Conservation (phyloP, 2,113 vertebrate genomes). For the Cynoglossus semilaevis region DNA sequence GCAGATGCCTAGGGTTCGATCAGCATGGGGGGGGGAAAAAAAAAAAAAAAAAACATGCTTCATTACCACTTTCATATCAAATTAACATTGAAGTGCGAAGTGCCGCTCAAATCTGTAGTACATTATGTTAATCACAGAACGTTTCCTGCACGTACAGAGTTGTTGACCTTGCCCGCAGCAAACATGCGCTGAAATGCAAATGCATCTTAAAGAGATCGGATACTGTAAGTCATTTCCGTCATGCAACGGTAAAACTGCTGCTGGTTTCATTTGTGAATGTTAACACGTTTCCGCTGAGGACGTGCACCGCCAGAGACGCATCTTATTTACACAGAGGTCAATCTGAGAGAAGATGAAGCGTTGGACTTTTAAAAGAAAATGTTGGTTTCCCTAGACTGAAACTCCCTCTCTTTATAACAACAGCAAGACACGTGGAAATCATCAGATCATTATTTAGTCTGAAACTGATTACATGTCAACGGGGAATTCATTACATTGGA, state of each 20-base stretch:
- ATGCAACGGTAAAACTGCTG: neutral
- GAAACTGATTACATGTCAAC: no score
- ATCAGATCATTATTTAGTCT: no score
- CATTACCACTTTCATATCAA: slow-evolving; percentile 9
- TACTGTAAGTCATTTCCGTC: neutral
- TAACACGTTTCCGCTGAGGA: neutral
- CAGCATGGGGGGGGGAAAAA: neutral
- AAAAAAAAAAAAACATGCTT: slow-evolving; percentile 3
- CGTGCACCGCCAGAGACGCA: neutral
- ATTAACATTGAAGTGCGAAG: neutral
- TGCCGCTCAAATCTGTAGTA: neutral
- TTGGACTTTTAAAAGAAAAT: no score
- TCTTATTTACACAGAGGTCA: no score
- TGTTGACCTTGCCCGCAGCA: slow-evolving; percentile 5
- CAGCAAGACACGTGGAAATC: no score
- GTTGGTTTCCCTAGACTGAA: no score
- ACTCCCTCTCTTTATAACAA: no score
- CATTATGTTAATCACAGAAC: slow-evolving; percentile 9
- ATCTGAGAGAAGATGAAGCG: no score
- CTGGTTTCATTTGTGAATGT: slow-evolving; percentile 2
- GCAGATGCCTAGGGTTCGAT: neutral
- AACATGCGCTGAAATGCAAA: neutral
- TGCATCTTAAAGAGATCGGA: neutral
- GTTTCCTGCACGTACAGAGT: slow-evolving; percentile 14
- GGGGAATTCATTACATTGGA: no score